Base-by-base conservation (phyloP, 1,140 invertebrate genomes). In the Penaeus vannamei region DNA sequence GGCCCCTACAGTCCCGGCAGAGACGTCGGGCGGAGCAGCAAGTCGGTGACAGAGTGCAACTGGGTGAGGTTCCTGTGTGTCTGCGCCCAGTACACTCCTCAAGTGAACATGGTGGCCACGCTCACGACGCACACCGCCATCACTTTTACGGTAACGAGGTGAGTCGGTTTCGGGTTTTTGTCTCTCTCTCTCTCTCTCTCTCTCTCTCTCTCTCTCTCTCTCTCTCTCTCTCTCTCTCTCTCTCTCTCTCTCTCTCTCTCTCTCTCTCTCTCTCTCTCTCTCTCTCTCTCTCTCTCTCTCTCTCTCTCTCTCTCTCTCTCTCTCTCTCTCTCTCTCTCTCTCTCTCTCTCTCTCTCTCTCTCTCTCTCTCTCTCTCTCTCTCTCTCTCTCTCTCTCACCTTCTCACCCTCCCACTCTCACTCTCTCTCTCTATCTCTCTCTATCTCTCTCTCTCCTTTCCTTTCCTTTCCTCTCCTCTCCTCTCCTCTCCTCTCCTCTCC, bases 31-130 rank as follows among this genome's bases (percentile, higher is more conserved):
- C 17, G 61, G 22, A 26, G 36, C 26, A 64, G 32, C 8, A 42
- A 42, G 5, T 42, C 59, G 3, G 14, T 81, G 79, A 66, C 77
- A 61, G 77, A 87, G 77, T 87, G 85, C 23, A 87, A 87, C 62
- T 87, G 85, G 85, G 77, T 87, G 85, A 81, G 85, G 26, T 87
- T 87, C 79, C 32, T 87, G 60, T 66, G 32, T 5, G 79, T 87
- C 20, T 80, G 62, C 77, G n/a, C 77, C 42, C 79, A 82, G 23
- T 87, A 87, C 42, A 87, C 77, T n/a, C 61, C 61, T 8, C 32
- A 87, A 1, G 85, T 87, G 26, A 87, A 87, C 62, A 53, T 87
- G 62, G 85, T 87, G 61, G 85, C 60, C 23, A 59, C 85, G 8
- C 77, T 87, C 29, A 42, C 77, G 1, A 26, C 79, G 12, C 85